phyloP scores from a whole-genome alignment of 1,140 invertebrate genomes.

The Diploscapter pachys region DNA sequence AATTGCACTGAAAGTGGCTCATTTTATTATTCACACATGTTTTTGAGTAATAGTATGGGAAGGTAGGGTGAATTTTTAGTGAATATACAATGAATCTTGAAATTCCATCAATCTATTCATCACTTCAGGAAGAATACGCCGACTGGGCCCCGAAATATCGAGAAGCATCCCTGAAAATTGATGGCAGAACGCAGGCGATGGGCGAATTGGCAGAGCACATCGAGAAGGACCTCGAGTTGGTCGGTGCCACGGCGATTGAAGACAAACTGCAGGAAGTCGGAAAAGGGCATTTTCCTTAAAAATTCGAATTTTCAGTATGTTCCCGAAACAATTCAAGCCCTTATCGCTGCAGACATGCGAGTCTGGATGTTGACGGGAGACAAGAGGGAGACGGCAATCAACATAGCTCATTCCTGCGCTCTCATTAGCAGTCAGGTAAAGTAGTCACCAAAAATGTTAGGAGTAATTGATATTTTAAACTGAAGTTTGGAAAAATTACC shows the following conservation, averaged over 20 bases:
- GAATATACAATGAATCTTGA: too few relatives aligned
- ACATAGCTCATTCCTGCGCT: slow-evolving; percentile 75
- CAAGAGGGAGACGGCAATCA: slow-evolving; percentile 96
- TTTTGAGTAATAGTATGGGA: too few relatives aligned
- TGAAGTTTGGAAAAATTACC: too few relatives aligned
- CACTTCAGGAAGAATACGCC: slow-evolving; percentile 65
- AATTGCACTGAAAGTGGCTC: too few relatives aligned
- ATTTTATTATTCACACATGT: too few relatives aligned
- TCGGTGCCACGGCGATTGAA: slow-evolving; percentile 92
- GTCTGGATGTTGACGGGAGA: slow-evolving; percentile 98
- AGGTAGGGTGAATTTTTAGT: too few relatives aligned
- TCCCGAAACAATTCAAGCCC: slow-evolving; percentile 82
- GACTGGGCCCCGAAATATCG: slow-evolving; percentile 78
- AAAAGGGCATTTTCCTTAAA: slow-evolving; percentile 10
- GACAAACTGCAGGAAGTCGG: slow-evolving; percentile 83
- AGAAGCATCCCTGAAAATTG: slow-evolving; percentile 72
- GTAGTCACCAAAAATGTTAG: too few relatives aligned
- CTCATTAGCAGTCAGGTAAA: slow-evolving; percentile 67
- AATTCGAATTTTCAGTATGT: slow-evolving; percentile 64
- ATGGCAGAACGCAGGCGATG: slow-evolving; percentile 74
- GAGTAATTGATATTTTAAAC: too few relatives aligned
- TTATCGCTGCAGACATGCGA: slow-evolving; percentile 85
- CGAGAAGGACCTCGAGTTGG: slow-evolving; percentile 75
- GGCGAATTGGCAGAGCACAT: slow-evolving; percentile 80
- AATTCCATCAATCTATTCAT: background rate